Evolutionary conservation across 2,113 vertebrate genomes (phyloP).

Genomic region (Equus quagga): DNA sequence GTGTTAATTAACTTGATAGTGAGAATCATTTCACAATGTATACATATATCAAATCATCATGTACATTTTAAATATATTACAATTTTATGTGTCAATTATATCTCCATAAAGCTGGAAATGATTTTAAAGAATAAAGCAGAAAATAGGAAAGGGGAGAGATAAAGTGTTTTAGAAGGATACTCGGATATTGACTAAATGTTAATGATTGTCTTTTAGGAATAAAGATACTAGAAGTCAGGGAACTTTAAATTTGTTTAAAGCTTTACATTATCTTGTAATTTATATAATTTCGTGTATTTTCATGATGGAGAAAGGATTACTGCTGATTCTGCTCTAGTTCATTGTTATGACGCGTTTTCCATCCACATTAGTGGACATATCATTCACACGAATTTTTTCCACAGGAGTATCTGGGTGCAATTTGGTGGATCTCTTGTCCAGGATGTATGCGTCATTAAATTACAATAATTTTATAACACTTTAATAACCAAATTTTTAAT

Average conservation of each 20-base stretch:
- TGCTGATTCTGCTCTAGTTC: background rate
- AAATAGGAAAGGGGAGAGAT: background rate
- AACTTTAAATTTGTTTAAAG: background rate
- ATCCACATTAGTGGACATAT: background rate
- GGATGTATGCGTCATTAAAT: background rate
- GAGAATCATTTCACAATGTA: background rate
- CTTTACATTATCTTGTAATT: background rate
- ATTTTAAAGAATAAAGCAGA: background rate
- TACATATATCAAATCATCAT: background rate
- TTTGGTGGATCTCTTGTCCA: background rate
- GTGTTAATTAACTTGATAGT: background rate
- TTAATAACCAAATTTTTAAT: background rate
- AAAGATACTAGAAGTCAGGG: background rate
- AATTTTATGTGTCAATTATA: background rate
- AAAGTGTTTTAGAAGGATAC: background rate
- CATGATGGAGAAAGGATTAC: background rate
- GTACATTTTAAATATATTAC: background rate
- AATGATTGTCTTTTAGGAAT: background rate
- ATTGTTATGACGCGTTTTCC: background rate
- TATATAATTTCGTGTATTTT: background rate
- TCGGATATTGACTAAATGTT: background rate
- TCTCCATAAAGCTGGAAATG: background rate
- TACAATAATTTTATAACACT: background rate
- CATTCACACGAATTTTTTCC: background rate
- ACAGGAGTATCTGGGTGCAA: background rate